Evolutionary conservation across 1,140 invertebrate genomes (phyloP).

Genomic region (Amyelois transitella): DNA sequence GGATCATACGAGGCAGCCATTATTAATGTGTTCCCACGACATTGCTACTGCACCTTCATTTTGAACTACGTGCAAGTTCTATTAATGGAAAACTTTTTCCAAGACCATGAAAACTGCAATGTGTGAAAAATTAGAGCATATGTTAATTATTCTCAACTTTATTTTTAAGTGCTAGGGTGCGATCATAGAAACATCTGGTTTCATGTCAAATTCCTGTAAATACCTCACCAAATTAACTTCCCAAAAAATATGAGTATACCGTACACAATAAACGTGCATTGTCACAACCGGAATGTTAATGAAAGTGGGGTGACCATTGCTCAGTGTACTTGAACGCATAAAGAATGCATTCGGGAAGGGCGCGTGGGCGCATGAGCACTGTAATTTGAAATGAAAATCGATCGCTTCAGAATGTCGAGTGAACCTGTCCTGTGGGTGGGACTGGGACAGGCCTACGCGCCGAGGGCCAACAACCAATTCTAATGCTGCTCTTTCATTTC

Average conservation of each 20-base stretch:
- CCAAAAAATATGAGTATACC: neutral
- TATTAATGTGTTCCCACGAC: conserved; percentile 62
- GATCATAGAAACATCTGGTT: no score
- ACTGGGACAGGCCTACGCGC: conserved; percentile 41
- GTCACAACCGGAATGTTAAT: conserved; percentile 22
- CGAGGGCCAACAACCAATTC: conserved; percentile 18
- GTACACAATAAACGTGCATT: neutral
- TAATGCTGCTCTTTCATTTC: conserved; percentile 30
- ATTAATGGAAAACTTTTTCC: conserved; percentile 52
- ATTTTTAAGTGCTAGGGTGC: no score
- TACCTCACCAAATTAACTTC: neutral
- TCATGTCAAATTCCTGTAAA: neutral
- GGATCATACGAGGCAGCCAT: conserved; percentile 52
- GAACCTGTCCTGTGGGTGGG: conserved; percentile 60
- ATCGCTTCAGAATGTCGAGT: conserved; percentile 49
- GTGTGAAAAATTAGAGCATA: no score
- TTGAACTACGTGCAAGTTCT: conserved; percentile 56
- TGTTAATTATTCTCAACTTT: no score
- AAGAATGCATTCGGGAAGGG: conserved; percentile 42
- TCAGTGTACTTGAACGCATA: conserved; percentile 36
- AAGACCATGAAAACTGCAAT: conserved; percentile 30
- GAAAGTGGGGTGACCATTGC: conserved; percentile 36
- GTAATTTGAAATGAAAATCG: conserved; percentile 70
- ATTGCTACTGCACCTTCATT: conserved; percentile 43
- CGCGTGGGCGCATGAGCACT: conserved; percentile 45